Base-by-base conservation (phyloP, 2,888 invertebrate species). In the Pediacus dermestoides region DNA sequence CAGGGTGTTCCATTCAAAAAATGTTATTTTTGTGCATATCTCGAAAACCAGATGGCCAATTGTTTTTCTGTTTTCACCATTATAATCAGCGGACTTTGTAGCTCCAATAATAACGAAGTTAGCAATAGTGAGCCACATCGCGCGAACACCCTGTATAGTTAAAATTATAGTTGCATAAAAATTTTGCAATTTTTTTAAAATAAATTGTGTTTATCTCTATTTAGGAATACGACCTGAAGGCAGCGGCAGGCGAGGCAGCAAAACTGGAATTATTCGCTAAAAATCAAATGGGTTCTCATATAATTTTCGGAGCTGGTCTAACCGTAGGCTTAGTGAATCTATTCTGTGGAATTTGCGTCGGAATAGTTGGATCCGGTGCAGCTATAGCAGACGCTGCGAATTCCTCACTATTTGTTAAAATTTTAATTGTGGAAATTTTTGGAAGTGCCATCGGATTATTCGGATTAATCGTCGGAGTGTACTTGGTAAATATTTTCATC, bases 331-430 rank as follows among this genome's bases (percentile, higher is more conserved):
- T 96, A 35, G 93, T 93, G 36, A 97, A 99, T 74, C 72, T 99
- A 48, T 91, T 94, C 65, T 97, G 97, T 69, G 94, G 94, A 43
- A 76, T 92, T 46, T 87, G 93, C 52, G 96, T 99, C 27, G 97
- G 97, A 15, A 85, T 96, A 58, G 96, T 99, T 16, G 97, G 90
- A 13, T 96, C 96, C 2, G 96, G 96, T 48, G 97, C 97, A 30
- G 99, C 99, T 8, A 78, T 99, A n/a, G 86, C 97, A 36, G 99
- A 99, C 74, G 97, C 99, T 16, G 96, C 96, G 16, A 95, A 97
- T 66, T 82, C 92, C n/a, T 81, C 88, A 3, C 78, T 99, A 4
- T 99, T 99, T 63, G 97, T 99, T 34, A 96, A 96, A 73, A 94
- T 99, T 68, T 80, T 99, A 34, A 96, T 99, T 68, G 88, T 99